These are phyloP conservation scores for Lasioglossum morio DNA, from an alignment of 2,888 invertebrate genomes.

Conservation along the genomic window DNA sequence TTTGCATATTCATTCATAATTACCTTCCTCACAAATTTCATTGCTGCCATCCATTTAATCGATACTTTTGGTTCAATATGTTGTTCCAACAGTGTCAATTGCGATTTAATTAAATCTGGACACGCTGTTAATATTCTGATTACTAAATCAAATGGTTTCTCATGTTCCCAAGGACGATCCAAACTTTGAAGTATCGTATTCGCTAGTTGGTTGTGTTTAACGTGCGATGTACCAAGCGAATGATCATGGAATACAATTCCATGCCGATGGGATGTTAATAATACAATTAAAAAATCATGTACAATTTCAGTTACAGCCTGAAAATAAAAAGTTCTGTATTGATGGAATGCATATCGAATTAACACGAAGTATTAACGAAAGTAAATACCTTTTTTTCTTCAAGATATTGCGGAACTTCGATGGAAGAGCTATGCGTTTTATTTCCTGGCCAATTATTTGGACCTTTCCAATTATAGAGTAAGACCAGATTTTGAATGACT, in stretches of 20 bases:
- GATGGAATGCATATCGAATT: not conserved
- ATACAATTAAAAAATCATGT: conserved; percentile 89
- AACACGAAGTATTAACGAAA: not conserved
- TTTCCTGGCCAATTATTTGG: conserved; percentile 85
- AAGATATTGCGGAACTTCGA: conserved; percentile 54
- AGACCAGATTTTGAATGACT: conserved; percentile 88
- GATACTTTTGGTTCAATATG: conserved; percentile 87
- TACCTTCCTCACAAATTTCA: conserved; percentile 80
- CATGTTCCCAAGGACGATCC: conserved; percentile 89
- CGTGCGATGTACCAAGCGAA: conserved; percentile 87
- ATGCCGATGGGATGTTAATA: conserved; percentile 91
- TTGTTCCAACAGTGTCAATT: conserved; percentile 87
- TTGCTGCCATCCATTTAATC: conserved; percentile 78
- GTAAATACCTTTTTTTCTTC: conserved; percentile 83
- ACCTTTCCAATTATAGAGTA: conserved; percentile 91
- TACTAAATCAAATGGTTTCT: conserved; percentile 88
- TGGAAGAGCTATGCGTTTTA: conserved; percentile 60
- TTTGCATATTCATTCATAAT: not conserved
- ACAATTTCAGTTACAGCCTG: conserved; percentile 86
- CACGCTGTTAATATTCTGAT: conserved; percentile 88
- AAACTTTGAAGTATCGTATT: conserved; percentile 88
- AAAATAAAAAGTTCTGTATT: conserved; percentile 32
- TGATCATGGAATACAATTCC: conserved; percentile 92
- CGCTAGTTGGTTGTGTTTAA: conserved; percentile 87
- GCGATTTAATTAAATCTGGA: conserved; percentile 89